These are phyloP conservation scores for Chaetophractus vellerosus DNA, from an alignment of 2,797 vertebrate species.

Conservation along the genomic window DNA sequence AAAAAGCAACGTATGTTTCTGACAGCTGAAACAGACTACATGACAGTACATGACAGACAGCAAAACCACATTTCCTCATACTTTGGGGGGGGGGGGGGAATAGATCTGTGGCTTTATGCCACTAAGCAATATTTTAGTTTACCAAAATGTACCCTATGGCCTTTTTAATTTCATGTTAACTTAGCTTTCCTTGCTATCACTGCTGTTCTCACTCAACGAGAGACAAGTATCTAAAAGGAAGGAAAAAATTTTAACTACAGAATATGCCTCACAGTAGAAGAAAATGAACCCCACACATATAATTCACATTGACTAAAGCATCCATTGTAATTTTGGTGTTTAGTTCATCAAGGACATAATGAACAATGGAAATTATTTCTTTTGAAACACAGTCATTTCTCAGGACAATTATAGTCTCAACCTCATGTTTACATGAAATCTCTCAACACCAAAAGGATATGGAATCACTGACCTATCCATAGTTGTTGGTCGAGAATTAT, in stretches of 20 bases:
- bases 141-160: slow-evolving; percentile 87
- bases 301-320: slow-evolving; percentile 55
- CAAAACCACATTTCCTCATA: slow-evolving; percentile 87
- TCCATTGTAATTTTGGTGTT: slow-evolving; percentile 54
- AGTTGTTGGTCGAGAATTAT: slow-evolving; percentile 41
- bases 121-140: slow-evolving; percentile 87
- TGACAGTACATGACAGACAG: slow-evolving; percentile 84
- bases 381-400: slow-evolving; percentile 75
- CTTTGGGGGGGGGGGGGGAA: no score
- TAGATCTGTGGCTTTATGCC: slow-evolving; percentile 87
- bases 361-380: slow-evolving; percentile 69
- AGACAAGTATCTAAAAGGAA: slow-evolving; percentile 34
- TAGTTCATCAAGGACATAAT: slow-evolving; percentile 30
- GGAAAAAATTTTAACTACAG: slow-evolving; percentile 34
- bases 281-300: slow-evolving; percentile 14
- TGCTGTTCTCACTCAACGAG: slow-evolving; percentile 70
- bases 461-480: slow-evolving; percentile 76
- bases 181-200: slow-evolving; percentile 81
- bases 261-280: not conserved
- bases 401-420: slow-evolving; percentile 81
- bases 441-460: slow-evolving; percentile 78
- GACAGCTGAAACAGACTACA: slow-evolving; percentile 85
- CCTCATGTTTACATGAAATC: slow-evolving; percentile 82
- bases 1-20: slow-evolving; percentile 76
- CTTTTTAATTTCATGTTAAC: slow-evolving; percentile 88